These are phyloP conservation scores for Actinostola sp. DNA, from an alignment of 92 coral and sea anemone species.

Conservation along the genomic window DNA sequence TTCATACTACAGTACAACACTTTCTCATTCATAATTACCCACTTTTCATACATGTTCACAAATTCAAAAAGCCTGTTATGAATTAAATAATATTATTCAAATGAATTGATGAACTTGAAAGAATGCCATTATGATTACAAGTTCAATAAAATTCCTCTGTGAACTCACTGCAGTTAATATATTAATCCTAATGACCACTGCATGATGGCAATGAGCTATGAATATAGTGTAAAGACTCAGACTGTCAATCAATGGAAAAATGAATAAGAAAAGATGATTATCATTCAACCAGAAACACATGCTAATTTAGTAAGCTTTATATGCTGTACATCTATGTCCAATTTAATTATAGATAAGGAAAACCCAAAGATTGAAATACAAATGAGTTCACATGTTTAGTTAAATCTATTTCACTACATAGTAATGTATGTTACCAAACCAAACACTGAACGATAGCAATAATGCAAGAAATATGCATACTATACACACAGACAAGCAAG, in stretches of 20 bases:
- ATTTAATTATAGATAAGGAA: background rate
- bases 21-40: too few species aligned
- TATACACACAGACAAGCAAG: background rate
- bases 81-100: too few species aligned
- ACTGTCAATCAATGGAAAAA: background rate
- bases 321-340: background rate
- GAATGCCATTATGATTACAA: too few species aligned
- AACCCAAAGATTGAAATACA: background rate
- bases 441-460: background rate
- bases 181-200: too few species aligned
- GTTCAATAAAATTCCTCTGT: too few species aligned
- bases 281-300: constrained; percentile 12
- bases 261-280: constrained; percentile 6
- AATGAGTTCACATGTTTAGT: constrained; percentile 15
- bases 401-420: background rate
- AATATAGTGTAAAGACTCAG: too few species aligned
- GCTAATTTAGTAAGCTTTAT: background rate
- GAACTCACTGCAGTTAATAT: too few species aligned
- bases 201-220: background rate
- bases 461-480: too few species aligned
- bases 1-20: too few species aligned
- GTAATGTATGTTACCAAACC: background rate
- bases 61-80: too few species aligned
- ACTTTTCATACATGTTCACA: too few species aligned
- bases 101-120: too few species aligned